Base-by-base conservation (phyloP, 2,888 invertebrate species). In the Lasioglossum vierecki region DNA sequence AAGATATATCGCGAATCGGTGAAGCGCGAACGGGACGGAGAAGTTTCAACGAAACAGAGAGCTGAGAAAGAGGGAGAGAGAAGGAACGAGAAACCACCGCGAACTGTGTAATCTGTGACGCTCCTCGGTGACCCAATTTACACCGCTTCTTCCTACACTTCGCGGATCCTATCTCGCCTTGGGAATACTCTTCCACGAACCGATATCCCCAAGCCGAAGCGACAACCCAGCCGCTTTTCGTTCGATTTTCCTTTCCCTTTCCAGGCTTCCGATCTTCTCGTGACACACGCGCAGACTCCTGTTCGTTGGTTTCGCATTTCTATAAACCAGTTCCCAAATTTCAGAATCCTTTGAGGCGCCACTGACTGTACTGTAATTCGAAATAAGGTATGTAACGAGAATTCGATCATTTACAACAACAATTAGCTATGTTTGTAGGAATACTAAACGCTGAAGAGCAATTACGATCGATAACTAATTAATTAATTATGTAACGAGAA, bases 71-170 rank as follows among this genome's bases (percentile, higher is more conserved):
- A 18, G 35, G 46, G 30, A 26, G 39, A 72, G 72, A 63, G 57
- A 53, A 72, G 49, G 68, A 74, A 66, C 57, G 71, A 72, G 46
- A 39, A 35, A 70, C 70, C 49, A 76, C 81, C 44, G 73, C 80
- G 77, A 80, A 39, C 81, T 88, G 91, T 90, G 91, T 92, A 93
- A 93, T 93, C 92, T 88, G 91, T 91, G 92, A 92, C 92, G 89
- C 75, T 30, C 89, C 39, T 68, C 84, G 84, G 84, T 92, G 93
- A 93, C 93, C 93, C 89, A 93, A 94, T 93, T 94, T 89, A 86
- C 89, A 84, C 80, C 60, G 90, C 82, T 91, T 92, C 92, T 93
- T 92, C 91, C 91, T 92, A 91, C 91, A 91, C 89, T 88, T 84
- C 88, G 66, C 66, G 68, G 60, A 77, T 76, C 66, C 70, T 70